Evolutionary conservation across 2,113 vertebrate genomes (phyloP).

Genomic region (Lynx canadensis): DNA sequence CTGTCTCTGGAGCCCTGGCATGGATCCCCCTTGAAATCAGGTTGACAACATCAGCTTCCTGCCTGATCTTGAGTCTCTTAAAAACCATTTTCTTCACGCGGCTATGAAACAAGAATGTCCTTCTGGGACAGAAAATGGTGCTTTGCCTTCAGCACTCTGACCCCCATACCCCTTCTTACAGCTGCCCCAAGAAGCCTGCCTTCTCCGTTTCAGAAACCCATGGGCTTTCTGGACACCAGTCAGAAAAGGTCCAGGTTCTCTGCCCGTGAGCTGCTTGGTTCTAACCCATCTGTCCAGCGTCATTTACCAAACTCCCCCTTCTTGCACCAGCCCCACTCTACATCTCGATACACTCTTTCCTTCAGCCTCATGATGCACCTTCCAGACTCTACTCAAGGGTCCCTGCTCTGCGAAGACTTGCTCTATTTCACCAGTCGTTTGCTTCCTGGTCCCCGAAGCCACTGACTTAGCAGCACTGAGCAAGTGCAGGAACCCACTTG

Average conservation of each 20-base stretch:
- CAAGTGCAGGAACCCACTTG: rapidly evolving
- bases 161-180: neutral
- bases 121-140: neutral
- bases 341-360: too few species aligned
- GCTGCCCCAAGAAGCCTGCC: neutral
- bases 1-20: neutral
- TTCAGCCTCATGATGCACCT: neutral
- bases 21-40: too few species aligned
- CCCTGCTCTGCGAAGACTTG: neutral
- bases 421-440: neutral
- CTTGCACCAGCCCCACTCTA: neutral
- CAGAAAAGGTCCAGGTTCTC: neutral
- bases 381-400: neutral
- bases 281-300: neutral
- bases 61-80: neutral
- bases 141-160: neutral
- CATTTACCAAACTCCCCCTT: neutral
- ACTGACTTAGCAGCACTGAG: neutral
- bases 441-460: neutral
- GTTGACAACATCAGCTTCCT: neutral
- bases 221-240: neutral
- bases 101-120: neutral
- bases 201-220: neutral
- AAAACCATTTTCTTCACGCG: neutral
- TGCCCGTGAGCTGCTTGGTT: neutral